Base-by-base conservation (phyloP, 2,888 invertebrate species). In the Sphinx pinastri region DNA sequence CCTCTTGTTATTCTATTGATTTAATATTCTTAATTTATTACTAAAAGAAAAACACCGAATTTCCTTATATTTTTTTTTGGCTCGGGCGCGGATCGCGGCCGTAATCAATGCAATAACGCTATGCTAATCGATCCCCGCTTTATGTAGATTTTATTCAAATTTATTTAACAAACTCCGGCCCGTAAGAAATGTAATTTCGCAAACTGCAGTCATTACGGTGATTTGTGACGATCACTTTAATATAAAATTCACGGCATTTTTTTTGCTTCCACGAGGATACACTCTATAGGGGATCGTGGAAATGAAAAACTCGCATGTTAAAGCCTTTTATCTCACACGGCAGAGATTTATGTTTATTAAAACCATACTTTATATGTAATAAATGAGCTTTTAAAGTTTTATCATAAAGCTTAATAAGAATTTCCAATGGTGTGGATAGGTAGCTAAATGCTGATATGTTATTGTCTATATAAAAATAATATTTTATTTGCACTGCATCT, bases 91-190 rank as follows among this genome's bases (percentile, higher is more conserved):
- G 57, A 25, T 12, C 57, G 25, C 57, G 57, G 5, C 19, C 13
- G 13, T 19, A 49, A 63, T 63, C 47, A 49, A 63, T 63, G 63
- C 63, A 47, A 47, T 63, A 63, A 16, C 47, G 47, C 13, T 49
- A 63, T 49, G 63, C 63, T 49, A 63, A 63, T 63, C 63, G 63
- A 63, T 47, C 49, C 47, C 16, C 7, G 49, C 49, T 63, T 63
- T 63, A 63, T 63, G 63, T 49, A 47, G 19, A 63, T 63, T 60
- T 60, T 49, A 63, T 63, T 63, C 19, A 63, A 49, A 63, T 63
- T 49, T 63, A 63, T 63, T 63, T 63, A 47, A 49, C 12, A 63
- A 63, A 63, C 19, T 49, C 47, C 19, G 12, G 11, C 11, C n/a
- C 14, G 60, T 16, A 49, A 63, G 13, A 63, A 63, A 19, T 63